Percentiles rank a stretch among this genome's conserved stretches.
phyloP scores from a whole-genome alignment of 2,113 vertebrate genomes.

The Muntiacus reevesi region DNA sequence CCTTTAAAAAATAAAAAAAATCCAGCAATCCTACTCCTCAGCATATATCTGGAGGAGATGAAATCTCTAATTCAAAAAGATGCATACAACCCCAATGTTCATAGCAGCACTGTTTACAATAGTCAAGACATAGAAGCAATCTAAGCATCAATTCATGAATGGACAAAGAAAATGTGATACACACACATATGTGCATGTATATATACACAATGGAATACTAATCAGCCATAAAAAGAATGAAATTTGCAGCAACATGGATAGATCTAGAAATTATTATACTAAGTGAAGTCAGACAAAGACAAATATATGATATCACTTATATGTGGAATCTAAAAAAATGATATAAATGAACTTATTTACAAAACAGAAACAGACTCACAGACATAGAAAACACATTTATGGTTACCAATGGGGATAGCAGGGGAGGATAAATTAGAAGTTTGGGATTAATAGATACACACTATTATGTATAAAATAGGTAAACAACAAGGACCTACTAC shows the following conservation, averaged over 20 bases:
- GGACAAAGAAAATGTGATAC: neutral
- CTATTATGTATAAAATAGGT: neutral
- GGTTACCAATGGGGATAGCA: neutral
- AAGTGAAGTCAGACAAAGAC: neutral
- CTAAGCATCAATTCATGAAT: neutral
- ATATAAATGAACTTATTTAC: neutral
- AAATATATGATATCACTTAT: neutral
- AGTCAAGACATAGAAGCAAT: neutral
- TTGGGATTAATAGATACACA: neutral
- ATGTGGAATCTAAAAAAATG: neutral
- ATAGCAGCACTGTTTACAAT: neutral
- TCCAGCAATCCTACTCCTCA: neutral
- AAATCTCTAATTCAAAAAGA: neutral
- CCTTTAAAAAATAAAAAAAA: neutral
- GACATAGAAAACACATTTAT: neutral
- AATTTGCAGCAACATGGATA: neutral
- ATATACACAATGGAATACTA: neutral
- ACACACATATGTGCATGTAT: neutral
- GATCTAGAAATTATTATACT: neutral
- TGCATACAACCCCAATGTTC: neutral
- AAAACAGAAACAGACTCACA: neutral
- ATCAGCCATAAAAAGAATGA: neutral
- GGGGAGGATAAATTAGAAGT: neutral
- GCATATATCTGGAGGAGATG: neutral
- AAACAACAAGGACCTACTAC: neutral